Base-by-base conservation (phyloP, 2,888 invertebrate species). In the Lamproptera curius region DNA sequence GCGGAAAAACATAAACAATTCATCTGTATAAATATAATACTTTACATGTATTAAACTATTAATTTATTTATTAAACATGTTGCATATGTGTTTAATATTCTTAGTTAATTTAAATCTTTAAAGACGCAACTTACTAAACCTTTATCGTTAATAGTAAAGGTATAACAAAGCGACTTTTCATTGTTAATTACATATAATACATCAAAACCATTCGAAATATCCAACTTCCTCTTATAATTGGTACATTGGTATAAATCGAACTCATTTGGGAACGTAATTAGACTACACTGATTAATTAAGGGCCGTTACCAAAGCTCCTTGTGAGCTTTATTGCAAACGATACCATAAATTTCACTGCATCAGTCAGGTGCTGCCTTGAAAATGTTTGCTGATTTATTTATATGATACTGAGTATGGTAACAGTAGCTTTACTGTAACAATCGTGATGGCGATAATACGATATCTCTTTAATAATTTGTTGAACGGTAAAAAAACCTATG, bases 181-280 rank as follows among this genome's bases (percentile, higher is more conserved):
- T n/a, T n/a, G n/a, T n/a, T n/a, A 14, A 38, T 16, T 16, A 16
- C 6, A n/a, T 15, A 38, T 6, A 15, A n/a, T 40, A 16, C 36
- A 36, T 20, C 4, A 5, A 40, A 16, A 31, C 31, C n/a, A 42
- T 23, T 23, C 14, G 10, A 6, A 23, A 23, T 35, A 34, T 15
- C 16, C 28, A 26, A 16, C 16, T 43, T 26, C 16, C 28, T 37
- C 11, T 34, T 42, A 13, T 20, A 44, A 6, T 6, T 4, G 5
- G 8, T 23, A 11, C 17, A 15, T 4, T 14, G 14, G 17, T 38
- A 45, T 39, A 45, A 45, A 45, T 45, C 45, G 38, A 39, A 33
- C 38, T 38, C 45, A 39, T 45, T 45, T 11, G 20, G 33, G 9
- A 33, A 45, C 33, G 20, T 45, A 45, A 45, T 45, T 45, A 33